These are phyloP conservation scores for Zoanthus sansibaricus DNA, from an alignment of 92 coral and sea anemone species.

Conservation along the genomic window DNA sequence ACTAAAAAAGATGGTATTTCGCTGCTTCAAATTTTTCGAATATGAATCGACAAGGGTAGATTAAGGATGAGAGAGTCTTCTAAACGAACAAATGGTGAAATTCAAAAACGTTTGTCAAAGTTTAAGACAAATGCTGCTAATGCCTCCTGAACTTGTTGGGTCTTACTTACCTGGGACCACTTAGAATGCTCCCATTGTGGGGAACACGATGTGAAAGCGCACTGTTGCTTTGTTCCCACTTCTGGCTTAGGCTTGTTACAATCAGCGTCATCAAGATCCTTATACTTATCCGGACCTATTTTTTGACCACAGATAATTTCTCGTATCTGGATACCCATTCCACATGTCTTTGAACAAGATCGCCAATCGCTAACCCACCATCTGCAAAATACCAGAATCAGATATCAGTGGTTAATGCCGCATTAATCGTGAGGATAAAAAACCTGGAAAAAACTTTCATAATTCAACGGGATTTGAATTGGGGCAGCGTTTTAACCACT, in stretches of 20 bases:
- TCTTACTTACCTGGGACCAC: constrained; percentile 69
- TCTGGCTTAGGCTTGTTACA: constrained; percentile 55
- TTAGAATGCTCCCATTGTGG: constrained; percentile 60
- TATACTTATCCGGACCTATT: constrained; percentile 18
- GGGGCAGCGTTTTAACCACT: too few relatives aligned
- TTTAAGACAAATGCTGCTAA: background rate
- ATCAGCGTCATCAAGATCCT: constrained; percentile 20
- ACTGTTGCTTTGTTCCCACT: constrained; percentile 30
- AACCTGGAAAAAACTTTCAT: too few relatives aligned
- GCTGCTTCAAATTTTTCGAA: too few relatives aligned
- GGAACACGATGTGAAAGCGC: constrained; percentile 64
- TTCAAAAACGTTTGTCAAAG: background rate
- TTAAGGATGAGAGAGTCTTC: too few relatives aligned
- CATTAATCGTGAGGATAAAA: too few relatives aligned
- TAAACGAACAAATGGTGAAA: too few relatives aligned
- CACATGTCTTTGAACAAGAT: constrained; percentile 84
- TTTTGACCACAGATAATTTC: constrained; percentile 67
- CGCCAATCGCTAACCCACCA: constrained; percentile 76
- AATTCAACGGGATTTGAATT: too few relatives aligned
- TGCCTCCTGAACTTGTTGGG: background rate
- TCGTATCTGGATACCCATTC: constrained; percentile 76
- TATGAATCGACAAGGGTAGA: too few relatives aligned
- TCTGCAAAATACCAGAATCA: constrained; percentile 24
- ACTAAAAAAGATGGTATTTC: too few relatives aligned
- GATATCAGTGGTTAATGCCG: too few relatives aligned